A percentile compares a stretch with the other conserved stretches of the same genome.
Conservation (phyloP, 2,888 invertebrate genomes). For the Lycaena phlaeas region DNA sequence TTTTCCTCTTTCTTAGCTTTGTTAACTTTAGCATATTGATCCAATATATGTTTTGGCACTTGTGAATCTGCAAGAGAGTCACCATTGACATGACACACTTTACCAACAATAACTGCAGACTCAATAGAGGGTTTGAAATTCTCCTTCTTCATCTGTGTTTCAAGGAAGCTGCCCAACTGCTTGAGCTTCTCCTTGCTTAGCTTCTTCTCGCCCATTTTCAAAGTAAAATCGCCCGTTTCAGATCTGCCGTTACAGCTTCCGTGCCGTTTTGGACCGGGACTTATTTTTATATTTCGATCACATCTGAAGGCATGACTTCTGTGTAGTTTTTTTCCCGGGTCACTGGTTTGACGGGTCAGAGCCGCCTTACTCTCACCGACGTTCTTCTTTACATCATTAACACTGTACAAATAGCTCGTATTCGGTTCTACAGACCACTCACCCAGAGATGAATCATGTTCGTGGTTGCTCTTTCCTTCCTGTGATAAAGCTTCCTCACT, state of each 20-base stretch:
- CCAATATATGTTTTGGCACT: slow-evolving; percentile 58
- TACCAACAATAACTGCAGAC: slow-evolving; percentile 20
- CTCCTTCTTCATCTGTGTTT: slow-evolving; percentile 60
- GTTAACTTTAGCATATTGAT: slow-evolving; percentile 59
- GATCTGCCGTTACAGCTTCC: slow-evolving; percentile 53
- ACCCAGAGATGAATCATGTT: slow-evolving; percentile 16
- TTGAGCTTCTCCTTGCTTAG: slow-evolving; percentile 54
- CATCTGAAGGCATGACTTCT: slow-evolving; percentile 74
- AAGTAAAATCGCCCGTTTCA: slow-evolving; percentile 44
- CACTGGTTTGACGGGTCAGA: slow-evolving; percentile 57
- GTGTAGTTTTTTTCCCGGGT: slow-evolving; percentile 70
- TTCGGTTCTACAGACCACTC: slow-evolving; percentile 37
- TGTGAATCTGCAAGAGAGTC: slow-evolving; percentile 50
- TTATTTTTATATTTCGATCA: slow-evolving; percentile 55
- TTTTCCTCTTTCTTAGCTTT: slow-evolving; percentile 46
- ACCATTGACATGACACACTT: slow-evolving; percentile 23
- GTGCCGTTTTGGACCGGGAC: slow-evolving; percentile 43
- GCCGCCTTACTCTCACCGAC: slow-evolving; percentile 41
- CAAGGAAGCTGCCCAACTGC: slow-evolving; percentile 49
- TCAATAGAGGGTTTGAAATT: slow-evolving; percentile 34
- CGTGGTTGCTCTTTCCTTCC: slow-evolving; percentile 13
- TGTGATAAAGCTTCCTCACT: slow-evolving; percentile 6
- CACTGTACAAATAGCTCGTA: slow-evolving; percentile 49
- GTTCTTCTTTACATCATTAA: slow-evolving; percentile 41
- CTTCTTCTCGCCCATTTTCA: slow-evolving; percentile 50